Evolutionary conservation across 92 coral and sea anemone species (phyloP), one percentile per base, ranked within the genome.

Genomic region (Epizoanthus scotinus): DNA sequence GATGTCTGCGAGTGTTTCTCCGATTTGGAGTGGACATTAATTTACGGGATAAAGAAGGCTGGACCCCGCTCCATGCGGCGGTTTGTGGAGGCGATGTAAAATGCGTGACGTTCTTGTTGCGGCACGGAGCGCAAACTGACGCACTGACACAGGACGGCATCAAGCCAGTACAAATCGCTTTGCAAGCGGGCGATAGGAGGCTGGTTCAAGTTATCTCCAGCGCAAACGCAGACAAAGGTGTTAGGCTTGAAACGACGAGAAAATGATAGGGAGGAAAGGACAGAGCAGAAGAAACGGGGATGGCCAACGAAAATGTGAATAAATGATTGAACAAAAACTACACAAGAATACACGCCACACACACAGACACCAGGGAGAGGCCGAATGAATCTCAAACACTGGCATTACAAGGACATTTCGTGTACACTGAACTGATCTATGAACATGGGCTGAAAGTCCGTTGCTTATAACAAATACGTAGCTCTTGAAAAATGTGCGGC

Each of bases 11-110:
- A 38, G 92, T 90, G 49, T 90, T 92, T 78, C 61, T 92, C 57
- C 85, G 79, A 70, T 92, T 90, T 27, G 97, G 97, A 0, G 91
- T 83, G 21, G 78, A 78, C 29, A 89, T 87, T 10, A 87, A 92
- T 38, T 62, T 85, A 12, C 87, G 89, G 17, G 97, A 92, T 44
- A 85, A 91, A 63, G 97, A 92, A 49, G 97, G 97, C 0, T 92
- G 97, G 97, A 92, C 97, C 0, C 97, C 94, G 4, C 85, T 92
- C 6, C 97, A 92, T 38, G 97, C 97, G 3, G 97, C 97, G 0
- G 93, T 92, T 31, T 92, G 97, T 21, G 97, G 97, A 4, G 97
- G 97, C 14, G 94, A 92, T 47, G 44, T 85, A 13, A 77, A 86
- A 78, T 83, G 92, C 0, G 94, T 92, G 50, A 40, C 70, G 34